Evolutionary conservation across 2,113 vertebrate species (phyloP).

Genomic region (Dendropsophus ebraccatus): DNA sequence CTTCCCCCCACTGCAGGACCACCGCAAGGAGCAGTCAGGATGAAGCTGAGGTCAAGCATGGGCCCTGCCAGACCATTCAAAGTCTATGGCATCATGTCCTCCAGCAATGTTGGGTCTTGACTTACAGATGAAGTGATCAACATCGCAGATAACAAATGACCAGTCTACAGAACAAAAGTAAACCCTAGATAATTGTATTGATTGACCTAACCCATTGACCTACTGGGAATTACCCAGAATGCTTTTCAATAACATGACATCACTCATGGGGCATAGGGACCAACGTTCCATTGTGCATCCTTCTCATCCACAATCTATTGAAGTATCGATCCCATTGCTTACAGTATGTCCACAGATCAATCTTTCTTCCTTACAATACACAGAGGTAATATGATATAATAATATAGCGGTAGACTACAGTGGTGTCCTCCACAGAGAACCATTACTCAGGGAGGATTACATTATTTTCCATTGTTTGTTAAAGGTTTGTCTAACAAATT

Average conservation of each 20-base stretch:
- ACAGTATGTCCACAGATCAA: conserved; percentile 10
- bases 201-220: conserved; percentile 7
- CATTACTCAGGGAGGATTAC: neutral
- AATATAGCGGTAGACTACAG: neutral
- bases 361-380: neutral
- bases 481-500: neutral
- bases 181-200: neutral
- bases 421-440: neutral
- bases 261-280: neutral
- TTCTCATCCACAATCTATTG: neutral
- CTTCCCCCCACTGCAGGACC: no score
- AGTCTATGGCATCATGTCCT: no score
- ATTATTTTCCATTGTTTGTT: neutral
- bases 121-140: neutral
- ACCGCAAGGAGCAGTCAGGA: no score
- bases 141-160: neutral
- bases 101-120: neutral
- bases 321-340: neutral
- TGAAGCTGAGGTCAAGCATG: no score
- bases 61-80: no score
- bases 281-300: neutral
- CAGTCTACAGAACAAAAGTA: neutral
- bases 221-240: neutral
- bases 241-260: conserved; percentile 12
- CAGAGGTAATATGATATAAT: neutral